Conservation (phyloP, 2,888 invertebrate species). For the Drosophila cracens region DNA sequence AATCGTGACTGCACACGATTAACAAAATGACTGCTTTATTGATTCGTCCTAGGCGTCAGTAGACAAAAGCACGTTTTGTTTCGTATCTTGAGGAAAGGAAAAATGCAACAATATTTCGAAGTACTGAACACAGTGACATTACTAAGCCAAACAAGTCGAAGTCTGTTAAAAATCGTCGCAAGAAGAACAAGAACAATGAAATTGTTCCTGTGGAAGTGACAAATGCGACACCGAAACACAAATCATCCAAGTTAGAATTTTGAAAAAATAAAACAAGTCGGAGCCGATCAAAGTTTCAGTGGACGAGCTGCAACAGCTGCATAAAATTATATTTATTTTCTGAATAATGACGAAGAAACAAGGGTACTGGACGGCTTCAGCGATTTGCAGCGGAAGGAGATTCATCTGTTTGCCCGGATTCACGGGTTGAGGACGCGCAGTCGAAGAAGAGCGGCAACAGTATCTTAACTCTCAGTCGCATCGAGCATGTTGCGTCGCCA, state of each 20-base stretch:
- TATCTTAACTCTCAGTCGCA: constrained; percentile 63
- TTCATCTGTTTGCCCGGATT: constrained; percentile 68
- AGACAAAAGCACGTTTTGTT: neutral
- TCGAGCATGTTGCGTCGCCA: neutral
- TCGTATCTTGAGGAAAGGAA: neutral
- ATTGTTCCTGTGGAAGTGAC: neutral
- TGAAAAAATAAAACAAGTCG: too few relatives aligned
- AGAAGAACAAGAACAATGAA: neutral
- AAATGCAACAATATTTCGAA: neutral
- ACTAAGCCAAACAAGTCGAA: neutral
- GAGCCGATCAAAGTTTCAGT: neutral
- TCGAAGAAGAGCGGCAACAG: constrained; percentile 51
- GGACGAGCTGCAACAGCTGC: constrained; percentile 32
- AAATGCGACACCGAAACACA: constrained; percentile 2
- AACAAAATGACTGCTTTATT: neutral
- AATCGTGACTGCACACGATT: neutral
- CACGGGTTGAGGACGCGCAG: constrained; percentile 74
- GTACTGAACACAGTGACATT: neutral
- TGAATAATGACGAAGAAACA: constrained; percentile 54
- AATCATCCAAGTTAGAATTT: constrained; percentile 23
- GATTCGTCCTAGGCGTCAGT: neutral
- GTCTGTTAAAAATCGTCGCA: constrained; percentile 5
- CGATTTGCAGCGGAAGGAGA: constrained; percentile 67
- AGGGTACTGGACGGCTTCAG: constrained; percentile 56
- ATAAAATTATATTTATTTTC: constrained; percentile 65